Evolutionary conservation across 2,888 invertebrate species (phyloP).

Genomic region (Agriotes lineatus): DNA sequence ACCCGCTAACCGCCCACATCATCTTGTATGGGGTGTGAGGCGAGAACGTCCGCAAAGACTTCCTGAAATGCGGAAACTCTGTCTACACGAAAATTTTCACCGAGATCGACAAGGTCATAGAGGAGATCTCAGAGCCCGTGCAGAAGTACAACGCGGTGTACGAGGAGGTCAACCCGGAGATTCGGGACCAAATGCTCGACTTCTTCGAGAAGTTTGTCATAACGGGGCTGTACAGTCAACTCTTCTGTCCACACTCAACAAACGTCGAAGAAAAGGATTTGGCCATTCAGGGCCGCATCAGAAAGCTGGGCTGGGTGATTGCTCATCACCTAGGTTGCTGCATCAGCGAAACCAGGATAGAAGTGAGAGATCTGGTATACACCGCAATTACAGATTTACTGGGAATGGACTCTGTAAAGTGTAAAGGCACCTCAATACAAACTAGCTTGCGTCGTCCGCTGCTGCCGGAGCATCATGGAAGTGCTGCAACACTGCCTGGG

Average conservation of each 20-base stretch:
- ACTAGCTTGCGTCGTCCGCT: conserved; percentile 88
- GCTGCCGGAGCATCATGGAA: conserved; percentile 91
- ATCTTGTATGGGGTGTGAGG: conserved; percentile 64
- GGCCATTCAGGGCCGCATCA: conserved; percentile 91
- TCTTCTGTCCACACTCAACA: conserved; percentile 91
- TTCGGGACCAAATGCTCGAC: conserved; percentile 87
- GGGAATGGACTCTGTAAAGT: conserved; percentile 75
- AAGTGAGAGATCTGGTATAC: conserved; percentile 91
- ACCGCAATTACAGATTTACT: conserved; percentile 88
- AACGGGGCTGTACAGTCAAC: conserved; percentile 84
- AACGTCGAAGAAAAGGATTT: conserved; percentile 96
- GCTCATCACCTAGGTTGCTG: conserved; percentile 93
- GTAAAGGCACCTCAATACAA: conserved; percentile 95
- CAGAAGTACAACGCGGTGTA: conserved; percentile 85
- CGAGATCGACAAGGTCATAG: conserved; percentile 74
- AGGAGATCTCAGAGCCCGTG: conserved; percentile 89
- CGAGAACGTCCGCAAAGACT: conserved; percentile 71
- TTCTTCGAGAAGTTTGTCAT: conserved; percentile 95
- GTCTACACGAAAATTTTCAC: conserved; percentile 75
- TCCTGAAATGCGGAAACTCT: conserved; percentile 77
- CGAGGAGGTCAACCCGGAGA: conserved; percentile 76
- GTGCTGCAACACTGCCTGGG: conserved; percentile 80
- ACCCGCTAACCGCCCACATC: conserved; percentile 65
- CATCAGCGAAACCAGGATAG: conserved; percentile 86
- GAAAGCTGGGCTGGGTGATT: conserved; percentile 96